These are phyloP conservation scores for Bungarus multicinctus DNA, from an alignment of 2,113 vertebrate species.

Conservation along the genomic window DNA sequence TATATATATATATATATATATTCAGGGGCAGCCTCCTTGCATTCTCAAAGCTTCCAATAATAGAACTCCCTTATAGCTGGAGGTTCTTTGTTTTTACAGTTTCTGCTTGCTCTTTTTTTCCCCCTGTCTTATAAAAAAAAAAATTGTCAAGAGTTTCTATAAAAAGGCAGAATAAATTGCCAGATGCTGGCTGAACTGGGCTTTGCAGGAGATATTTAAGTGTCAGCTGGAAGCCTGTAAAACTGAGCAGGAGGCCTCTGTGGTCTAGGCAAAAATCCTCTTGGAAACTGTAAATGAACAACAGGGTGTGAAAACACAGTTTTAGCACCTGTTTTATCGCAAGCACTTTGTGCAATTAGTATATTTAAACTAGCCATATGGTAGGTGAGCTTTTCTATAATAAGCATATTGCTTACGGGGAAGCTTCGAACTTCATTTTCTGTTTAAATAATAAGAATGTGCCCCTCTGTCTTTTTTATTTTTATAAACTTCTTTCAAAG, in stretches of 20 bases:
- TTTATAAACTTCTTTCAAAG: neutral
- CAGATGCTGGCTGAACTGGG: conserved; percentile 17
- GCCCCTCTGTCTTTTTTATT: neutral
- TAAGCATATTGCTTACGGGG: conserved; percentile 37
- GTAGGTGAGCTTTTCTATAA: conserved; percentile 56
- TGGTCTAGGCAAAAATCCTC: conserved; percentile 30
- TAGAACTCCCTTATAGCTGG: neutral
- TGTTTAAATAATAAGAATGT: neutral
- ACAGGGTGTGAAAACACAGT: conserved; percentile 35
- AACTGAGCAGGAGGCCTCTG: conserved; percentile 33
- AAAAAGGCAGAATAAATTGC: neutral
- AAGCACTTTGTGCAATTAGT: conserved; percentile 55
- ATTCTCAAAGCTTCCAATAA: neutral
- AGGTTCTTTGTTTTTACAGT: neutral
- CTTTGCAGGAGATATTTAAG: conserved; percentile 23
- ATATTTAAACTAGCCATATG: conserved; percentile 57
- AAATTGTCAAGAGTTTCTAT: neutral
- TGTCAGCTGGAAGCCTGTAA: conserved; percentile 36
- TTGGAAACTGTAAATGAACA: conserved; percentile 54
- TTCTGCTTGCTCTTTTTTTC: neutral
- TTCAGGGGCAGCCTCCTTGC: neutral
- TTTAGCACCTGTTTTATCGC: conserved; percentile 54
- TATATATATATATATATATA: no score
- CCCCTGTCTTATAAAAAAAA: neutral
- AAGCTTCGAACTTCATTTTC: conserved; percentile 36